Percentiles rank a stretch among this genome's conserved stretches.
Conservation (phyloP, 1,140 invertebrate species). For the Asobara japonica region DNA sequence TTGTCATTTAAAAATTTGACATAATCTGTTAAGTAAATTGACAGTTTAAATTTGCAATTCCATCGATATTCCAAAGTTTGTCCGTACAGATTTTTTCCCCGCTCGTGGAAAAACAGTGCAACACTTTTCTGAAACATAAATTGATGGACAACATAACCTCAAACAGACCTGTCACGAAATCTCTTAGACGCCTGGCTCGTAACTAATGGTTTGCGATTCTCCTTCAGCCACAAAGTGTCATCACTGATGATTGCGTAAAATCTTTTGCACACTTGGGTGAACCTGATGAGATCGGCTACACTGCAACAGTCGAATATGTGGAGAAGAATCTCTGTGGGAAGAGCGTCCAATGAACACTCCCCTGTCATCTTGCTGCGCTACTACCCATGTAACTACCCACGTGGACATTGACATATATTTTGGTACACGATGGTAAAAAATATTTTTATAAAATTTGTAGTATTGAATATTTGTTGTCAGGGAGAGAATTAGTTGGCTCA, state of each 20-base stretch:
- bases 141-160: constrained; percentile 42
- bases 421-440: too few species aligned
- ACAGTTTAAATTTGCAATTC: too few species aligned
- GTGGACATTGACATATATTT: too few species aligned
- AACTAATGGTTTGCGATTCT: constrained; percentile 49
- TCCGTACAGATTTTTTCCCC: too few species aligned
- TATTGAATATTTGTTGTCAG: too few species aligned
- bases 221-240: constrained; percentile 53
- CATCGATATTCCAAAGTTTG: too few species aligned
- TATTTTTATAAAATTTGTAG: too few species aligned
- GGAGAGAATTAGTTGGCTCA: too few species aligned
- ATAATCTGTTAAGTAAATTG: too few species aligned
- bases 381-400: too few species aligned
- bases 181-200: constrained; percentile 57
- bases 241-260: constrained; percentile 51
- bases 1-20: too few species aligned
- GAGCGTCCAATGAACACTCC: constrained; percentile 48
- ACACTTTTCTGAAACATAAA: not conserved
- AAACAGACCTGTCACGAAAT: constrained; percentile 54
- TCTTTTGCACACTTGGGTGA: constrained; percentile 57
- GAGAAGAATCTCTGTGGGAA: constrained; percentile 59
- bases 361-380: constrained; percentile 51
- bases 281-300: constrained; percentile 55
- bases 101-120: too few species aligned
- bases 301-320: constrained; percentile 61